phyloP scores from a whole-genome alignment of 2,113 vertebrate genomes.

The Plecturocebus donacophilus region DNA sequence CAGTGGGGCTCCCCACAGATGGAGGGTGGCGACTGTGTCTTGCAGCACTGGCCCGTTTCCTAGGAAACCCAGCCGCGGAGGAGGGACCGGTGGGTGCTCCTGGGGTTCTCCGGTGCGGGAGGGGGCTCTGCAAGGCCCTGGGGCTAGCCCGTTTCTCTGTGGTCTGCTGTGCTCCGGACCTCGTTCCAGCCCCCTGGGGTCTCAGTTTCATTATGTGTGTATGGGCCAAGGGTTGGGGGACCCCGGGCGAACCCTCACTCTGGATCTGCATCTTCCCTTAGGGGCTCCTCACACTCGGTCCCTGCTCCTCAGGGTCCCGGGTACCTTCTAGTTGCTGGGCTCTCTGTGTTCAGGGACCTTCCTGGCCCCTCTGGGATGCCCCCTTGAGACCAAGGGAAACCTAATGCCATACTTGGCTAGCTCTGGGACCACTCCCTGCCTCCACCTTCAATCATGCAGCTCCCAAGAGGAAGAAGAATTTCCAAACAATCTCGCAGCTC shows the following conservation, averaged over 20 bases:
- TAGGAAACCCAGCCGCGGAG: constrained; percentile 10
- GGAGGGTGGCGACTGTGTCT: not conserved
- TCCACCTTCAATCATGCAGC: not conserved
- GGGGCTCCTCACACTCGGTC: not conserved
- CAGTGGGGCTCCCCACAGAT: not conserved
- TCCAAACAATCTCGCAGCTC: not conserved
- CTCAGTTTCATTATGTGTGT: not conserved
- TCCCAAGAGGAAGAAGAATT: not conserved
- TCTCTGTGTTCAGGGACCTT: not conserved
- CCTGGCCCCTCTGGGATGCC: not conserved
- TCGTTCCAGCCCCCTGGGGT: not conserved
- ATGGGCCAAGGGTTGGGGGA: not conserved
- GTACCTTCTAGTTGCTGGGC: not conserved
- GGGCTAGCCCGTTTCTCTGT: no score
- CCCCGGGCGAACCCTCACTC: no score
- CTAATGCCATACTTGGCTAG: not conserved
- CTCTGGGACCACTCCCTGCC: not conserved
- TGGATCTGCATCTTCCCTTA: no score
- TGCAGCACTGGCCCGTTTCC: not conserved
- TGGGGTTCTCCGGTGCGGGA: not conserved
- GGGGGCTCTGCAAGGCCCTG: no score
- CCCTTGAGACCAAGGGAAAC: not conserved
- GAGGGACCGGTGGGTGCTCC: not conserved
- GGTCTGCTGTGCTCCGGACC: no score
- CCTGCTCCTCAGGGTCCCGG: no score